Percentiles rank a stretch among this genome's conserved stretches.
Conservation (phyloP, 2,113 vertebrate species). For the Pluvianellus socialis region DNA sequence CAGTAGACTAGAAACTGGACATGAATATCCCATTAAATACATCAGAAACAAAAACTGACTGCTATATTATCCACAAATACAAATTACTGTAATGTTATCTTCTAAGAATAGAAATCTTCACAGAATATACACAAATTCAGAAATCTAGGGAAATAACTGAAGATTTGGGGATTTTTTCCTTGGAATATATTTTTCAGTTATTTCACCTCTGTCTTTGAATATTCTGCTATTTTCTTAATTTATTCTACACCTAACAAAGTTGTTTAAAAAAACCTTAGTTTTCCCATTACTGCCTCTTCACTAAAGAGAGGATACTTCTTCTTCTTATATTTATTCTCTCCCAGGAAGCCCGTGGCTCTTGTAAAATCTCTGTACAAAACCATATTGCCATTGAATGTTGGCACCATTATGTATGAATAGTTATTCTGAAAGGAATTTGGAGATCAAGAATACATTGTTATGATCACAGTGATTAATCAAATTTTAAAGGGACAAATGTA, state of each 20-base stretch:
- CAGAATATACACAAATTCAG: background rate
- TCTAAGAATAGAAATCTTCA: background rate
- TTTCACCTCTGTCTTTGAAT: background rate
- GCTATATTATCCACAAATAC: background rate
- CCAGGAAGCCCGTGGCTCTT: background rate
- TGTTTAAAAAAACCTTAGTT: background rate
- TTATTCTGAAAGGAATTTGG: background rate
- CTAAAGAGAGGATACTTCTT: background rate
- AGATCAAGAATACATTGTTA: background rate
- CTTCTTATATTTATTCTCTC: background rate
- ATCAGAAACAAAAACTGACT: background rate
- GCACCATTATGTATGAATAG: background rate
- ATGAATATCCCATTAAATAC: background rate
- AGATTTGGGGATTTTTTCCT: background rate
- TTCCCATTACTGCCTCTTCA: background rate
- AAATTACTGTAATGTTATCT: background rate
- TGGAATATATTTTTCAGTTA: background rate
- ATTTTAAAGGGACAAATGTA: background rate
- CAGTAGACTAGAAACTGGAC: background rate
- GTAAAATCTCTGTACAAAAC: background rate
- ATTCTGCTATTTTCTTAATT: no score
- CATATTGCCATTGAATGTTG: background rate
- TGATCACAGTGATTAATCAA: background rate
- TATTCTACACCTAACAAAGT: background rate
- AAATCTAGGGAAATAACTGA: background rate